Conservation (phyloP, 2,888 invertebrate genomes). For the Epistrophe grossulariae region DNA sequence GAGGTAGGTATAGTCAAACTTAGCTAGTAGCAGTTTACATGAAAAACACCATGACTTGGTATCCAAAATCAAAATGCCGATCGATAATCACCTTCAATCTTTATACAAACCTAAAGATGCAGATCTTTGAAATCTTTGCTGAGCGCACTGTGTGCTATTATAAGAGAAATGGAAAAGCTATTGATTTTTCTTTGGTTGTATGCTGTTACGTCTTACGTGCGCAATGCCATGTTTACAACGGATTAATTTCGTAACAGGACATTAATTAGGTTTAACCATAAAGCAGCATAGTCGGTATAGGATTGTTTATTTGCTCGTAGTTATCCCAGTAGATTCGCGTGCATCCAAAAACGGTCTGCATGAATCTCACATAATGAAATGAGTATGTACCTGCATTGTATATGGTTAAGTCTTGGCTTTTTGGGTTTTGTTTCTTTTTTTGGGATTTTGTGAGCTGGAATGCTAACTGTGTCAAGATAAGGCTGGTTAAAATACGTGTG, state of each 20-base stretch:
- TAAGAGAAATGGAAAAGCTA: conserved; percentile 43
- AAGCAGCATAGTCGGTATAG: conserved; percentile 16
- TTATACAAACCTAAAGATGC: conserved; percentile 22
- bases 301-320: neutral
- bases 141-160: conserved; percentile 8
- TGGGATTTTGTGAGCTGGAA: conserved; percentile 27
- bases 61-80: conserved; percentile 60
- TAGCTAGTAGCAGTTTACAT: neutral
- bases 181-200: conserved; percentile 37
- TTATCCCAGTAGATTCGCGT: conserved; percentile 49
- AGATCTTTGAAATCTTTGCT: conserved; percentile 42
- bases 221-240: conserved; percentile 71
- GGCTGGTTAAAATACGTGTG: conserved; percentile 37
- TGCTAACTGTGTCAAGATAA: conserved; percentile 26
- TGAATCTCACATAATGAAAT: conserved; percentile 58
- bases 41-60: neutral
- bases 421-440: conserved; percentile 15
- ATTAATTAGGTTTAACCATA: conserved; percentile 67
- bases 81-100: conserved; percentile 63
- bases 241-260: conserved; percentile 73
- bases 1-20: neutral
- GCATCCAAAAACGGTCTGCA: conserved; percentile 60
- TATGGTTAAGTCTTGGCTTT: conserved; percentile 22
- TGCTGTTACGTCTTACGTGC: conserved; percentile 44
- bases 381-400: neutral